Base-by-base conservation (phyloP, 2,797 vertebrate species). In the Ficedula albicollis region DNA sequence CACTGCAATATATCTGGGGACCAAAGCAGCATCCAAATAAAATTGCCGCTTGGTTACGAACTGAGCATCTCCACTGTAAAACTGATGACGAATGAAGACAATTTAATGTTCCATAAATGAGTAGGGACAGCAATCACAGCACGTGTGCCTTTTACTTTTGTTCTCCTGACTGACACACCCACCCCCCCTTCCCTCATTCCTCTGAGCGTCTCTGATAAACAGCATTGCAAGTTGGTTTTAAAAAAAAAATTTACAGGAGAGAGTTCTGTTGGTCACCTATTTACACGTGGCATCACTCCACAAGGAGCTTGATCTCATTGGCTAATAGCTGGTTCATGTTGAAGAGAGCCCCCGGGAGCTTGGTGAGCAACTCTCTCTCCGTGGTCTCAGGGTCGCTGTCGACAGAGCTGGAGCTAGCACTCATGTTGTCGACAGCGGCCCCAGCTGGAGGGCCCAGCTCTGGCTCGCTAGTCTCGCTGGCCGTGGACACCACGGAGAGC, bases 351-450 rank as follows among this genome's bases (percentile, higher is more conserved):
- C 97, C 98, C 95, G 98, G 98, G 95, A 98, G 98, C 98, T 98
- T 98, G 97, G 98, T 97, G 94, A 98, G 98, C 96, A 98, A 97
- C 97, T 98, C 98, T 95, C 98, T 98, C 98, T 98, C 98, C 43
- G 98, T 98, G 98, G 98, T 98, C 98, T 98, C 98, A 97, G 98
- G 98, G 97, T 98, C 98, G 89, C 98, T 98, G 98, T 98, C 98
- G 94, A 98, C 98, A 98, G 98, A 98, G 98, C 98, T 98, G 97
- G 98, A 98, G 97, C 98, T 98, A 90, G 98, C 98, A 91, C 98
- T 98, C 98, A 98, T 98, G 96, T 98, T 98, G 97, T 98, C 98
- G 84, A 98, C 98, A 98, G 98, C 95, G 97, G 98, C 94, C 95
- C 97, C 97, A 97, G 98, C 98, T 94, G 98, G 97, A 96, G 97